Base-by-base conservation (phyloP, 2,113 vertebrate genomes). In the Crotalus horridus region DNA sequence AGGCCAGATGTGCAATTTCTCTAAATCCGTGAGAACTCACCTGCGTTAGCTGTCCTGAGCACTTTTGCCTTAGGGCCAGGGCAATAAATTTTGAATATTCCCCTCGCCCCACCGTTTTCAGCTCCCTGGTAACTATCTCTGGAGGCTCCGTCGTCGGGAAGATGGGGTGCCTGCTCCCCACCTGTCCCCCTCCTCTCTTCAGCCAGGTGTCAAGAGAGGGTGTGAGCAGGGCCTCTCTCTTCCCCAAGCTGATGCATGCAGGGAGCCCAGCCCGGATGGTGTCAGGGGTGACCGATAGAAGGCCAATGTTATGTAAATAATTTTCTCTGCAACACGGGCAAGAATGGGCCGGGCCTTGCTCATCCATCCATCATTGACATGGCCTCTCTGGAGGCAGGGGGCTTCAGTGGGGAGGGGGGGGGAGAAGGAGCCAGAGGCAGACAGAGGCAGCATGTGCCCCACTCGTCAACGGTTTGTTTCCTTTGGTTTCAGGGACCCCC, bases 291-390 rank as follows among this genome's bases (percentile, higher is more conserved):
- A 86, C 55, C 55, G 43, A 89, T 90, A 81, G 92, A 86, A 87
- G 98, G 98, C 97, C 98, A 98, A 97, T 98, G 98, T 98, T 99
- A 99, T 99, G 99, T 99, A 99, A 99, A 99, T 99, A 99, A 39
- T 97, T 97, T 98, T 74, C 98, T 98, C 98, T 98, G 98, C 98
- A 98, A 98, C 98, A 98, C 98, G 98, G 98, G 98, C 97, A 97
- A 98, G 97, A 95, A 96, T 98, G 97, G 98, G 98, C 98, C 97
- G 98, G 69, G 98, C 98, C 97, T 97, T 98, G 95, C 97, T 97
- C 96, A 93, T 98, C 98, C 99, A 99, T 99, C 99, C 99, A 99
- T 99, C 99, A 99, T 98, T 97, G 97, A 97, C 95, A 97, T 98
- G 98, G 98, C 98, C 98, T 98, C 97, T 97, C 94, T 92, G 95